Evolutionary conservation across 2,797 vertebrate species (phyloP), one percentile per base, ranked within the genome.

Genomic region (Okamejei kenojei): DNA sequence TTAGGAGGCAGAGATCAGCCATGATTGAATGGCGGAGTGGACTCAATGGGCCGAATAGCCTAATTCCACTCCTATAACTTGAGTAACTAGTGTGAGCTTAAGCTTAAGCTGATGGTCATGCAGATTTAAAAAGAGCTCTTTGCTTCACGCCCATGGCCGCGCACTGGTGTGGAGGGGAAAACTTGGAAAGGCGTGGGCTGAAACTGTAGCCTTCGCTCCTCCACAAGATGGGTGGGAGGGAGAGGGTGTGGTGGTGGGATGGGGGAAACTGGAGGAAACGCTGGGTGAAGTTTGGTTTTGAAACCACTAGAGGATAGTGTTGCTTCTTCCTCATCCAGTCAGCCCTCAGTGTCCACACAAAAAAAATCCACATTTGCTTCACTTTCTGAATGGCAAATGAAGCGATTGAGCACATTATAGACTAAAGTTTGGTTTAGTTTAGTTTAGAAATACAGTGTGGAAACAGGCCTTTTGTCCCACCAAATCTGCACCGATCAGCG

Each of bases 221-320:
- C 71, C 7, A 6, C 45, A 54, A 54, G 68, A 71, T 19, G 71
- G 19, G 71, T 74, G 71, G 23, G 71, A 74, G 7, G 71, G 71
- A 74, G 68, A 21, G 71, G 71, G 71, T 5, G 5, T 54, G 5
- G 45, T 54, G 45, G 45, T 54, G 45, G 45, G 3, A 0, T 84
- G 11, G 81, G 10, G 23, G 80, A 58, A 74, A 21, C 29, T 3
- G 13, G 13, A 15, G 26, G 58, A 65, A 86, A n/a, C 29, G 6
- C 29, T 63, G n/a, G 4, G 71, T 65, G 84, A 63, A 65, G 35
- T 35, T 21, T 11, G n/a, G 32, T 61, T 0, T 23, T 88, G 29
- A 35, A 17, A 63, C 84, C 84, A 88, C 84, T 68, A 88, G 84
- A 10, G 84, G 84, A 88, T 88, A 68, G 84, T 88, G 84, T 88